phyloP scores from a whole-genome alignment of 2,888 invertebrate species.

The Lobophora halterata region DNA sequence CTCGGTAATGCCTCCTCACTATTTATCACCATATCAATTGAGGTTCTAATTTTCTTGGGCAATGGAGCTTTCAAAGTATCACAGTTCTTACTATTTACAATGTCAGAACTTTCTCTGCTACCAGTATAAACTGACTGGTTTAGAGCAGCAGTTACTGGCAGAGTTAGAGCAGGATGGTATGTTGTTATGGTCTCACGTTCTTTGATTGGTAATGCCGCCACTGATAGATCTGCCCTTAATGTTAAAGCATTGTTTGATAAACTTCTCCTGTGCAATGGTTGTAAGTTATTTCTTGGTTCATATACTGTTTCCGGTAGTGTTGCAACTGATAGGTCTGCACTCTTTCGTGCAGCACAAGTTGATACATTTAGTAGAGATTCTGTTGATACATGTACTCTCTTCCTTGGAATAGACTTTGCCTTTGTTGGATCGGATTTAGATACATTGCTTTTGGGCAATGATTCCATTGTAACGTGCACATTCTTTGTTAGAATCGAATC shows the following conservation, averaged over 20 bases:
- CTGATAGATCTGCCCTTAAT: too few relatives aligned
- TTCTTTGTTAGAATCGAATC: neutral
- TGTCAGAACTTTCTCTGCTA: neutral
- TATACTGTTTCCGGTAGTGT: too few relatives aligned
- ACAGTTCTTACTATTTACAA: neutral
- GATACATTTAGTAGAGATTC: neutral
- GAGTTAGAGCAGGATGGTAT: too few relatives aligned
- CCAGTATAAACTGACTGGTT: too few relatives aligned
- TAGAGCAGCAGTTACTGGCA: too few relatives aligned
- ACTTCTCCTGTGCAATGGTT: too few relatives aligned
- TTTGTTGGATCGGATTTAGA: neutral
- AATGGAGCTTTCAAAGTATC: neutral
- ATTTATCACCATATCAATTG: neutral
- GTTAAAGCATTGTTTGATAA: too few relatives aligned
- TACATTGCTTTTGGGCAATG: neutral
- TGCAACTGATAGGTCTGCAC: neutral
- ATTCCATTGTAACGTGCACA: neutral
- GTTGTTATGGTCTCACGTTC: too few relatives aligned
- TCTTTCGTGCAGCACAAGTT: neutral
- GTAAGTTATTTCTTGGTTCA: too few relatives aligned
- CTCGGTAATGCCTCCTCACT: neutral
- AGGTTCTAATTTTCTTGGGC: slow-evolving; percentile 4
- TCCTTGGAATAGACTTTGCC: neutral
- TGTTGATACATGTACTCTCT: slow-evolving; percentile 1
- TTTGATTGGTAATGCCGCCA: too few relatives aligned